Evolutionary conservation across 2,797 vertebrate species (phyloP).

Genomic region (Naso thynnoides): DNA sequence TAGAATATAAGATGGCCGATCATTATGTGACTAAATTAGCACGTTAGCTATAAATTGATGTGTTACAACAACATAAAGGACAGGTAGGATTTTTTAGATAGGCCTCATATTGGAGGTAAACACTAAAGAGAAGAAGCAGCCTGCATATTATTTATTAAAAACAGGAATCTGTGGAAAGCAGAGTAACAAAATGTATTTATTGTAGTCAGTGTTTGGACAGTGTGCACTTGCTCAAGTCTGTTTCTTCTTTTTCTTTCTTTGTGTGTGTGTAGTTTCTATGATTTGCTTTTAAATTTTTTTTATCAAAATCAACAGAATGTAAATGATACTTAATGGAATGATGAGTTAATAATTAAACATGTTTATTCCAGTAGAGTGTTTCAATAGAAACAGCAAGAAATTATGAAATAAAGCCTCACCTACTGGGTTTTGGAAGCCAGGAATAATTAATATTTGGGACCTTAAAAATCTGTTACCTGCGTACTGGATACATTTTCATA

Average conservation of each 20-base stretch:
- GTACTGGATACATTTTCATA: too few species aligned
- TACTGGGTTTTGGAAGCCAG: not conserved
- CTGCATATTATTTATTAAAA: too few species aligned
- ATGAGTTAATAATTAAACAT: not conserved
- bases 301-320: not conserved
- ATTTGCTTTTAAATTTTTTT: not conserved
- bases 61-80: not conserved
- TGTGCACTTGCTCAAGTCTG: not conserved
- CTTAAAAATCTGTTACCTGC: too few species aligned
- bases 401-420: not conserved
- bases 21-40: not conserved
- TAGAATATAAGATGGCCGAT: not conserved
- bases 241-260: not conserved
- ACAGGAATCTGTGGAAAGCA: too few species aligned
- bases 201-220: too few species aligned
- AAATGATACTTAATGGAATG: not conserved
- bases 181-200: too few species aligned
- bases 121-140: too few species aligned
- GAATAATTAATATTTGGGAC: too few species aligned
- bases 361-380: not conserved
- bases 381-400: not conserved
- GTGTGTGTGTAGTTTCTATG: not conserved
- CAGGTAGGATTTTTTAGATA: not conserved
- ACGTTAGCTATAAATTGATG: not conserved
- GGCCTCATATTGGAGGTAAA: too few species aligned